These are phyloP conservation scores for Centropristis striata DNA, from an alignment of 2,113 vertebrate genomes.

Conservation along the genomic window DNA sequence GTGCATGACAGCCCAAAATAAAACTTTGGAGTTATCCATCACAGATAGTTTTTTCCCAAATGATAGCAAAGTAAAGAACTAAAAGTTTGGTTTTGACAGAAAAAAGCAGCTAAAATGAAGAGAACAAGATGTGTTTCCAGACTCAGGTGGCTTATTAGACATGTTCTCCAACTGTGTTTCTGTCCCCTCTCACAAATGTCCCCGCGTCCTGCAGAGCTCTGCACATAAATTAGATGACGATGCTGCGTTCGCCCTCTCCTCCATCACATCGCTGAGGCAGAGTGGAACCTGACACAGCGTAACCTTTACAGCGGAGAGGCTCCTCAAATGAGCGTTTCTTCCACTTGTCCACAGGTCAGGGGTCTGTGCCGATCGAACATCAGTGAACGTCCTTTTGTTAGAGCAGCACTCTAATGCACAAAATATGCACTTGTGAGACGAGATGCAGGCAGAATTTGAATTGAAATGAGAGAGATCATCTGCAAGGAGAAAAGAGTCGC, in stretches of 20 bases:
- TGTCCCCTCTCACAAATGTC: conserved; percentile 16
- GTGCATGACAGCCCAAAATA: too few species aligned
- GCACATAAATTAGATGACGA: conserved; percentile 38
- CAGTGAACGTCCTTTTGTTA: conserved; percentile 1
- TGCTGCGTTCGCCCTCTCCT: conserved; percentile 26
- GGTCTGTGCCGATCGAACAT: conserved; percentile 16
- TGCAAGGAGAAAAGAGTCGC: conserved; percentile 45
- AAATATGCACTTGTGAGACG: conserved; percentile 6
- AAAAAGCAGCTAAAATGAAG: neutral
- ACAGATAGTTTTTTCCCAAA: neutral
- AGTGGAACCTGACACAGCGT: conserved; percentile 7
- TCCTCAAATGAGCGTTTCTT: conserved; percentile 22
- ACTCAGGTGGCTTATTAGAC: neutral
- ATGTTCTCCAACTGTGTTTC: neutral
- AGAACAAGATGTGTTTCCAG: neutral
- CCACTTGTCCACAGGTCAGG: neutral
- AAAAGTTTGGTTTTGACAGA: too few species aligned
- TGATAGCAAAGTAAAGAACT: neutral
- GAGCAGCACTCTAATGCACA: neutral
- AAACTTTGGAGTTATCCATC: too few species aligned
- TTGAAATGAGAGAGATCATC: conserved; percentile 4
- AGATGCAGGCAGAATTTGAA: conserved; percentile 11
- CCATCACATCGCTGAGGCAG: neutral
- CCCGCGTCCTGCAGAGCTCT: conserved; percentile 32
- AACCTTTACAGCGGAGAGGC: conserved; percentile 22